These are phyloP conservation scores for Rousettus leschenaultii DNA, from an alignment of 2,113 vertebrate genomes.

Conservation along the genomic window DNA sequence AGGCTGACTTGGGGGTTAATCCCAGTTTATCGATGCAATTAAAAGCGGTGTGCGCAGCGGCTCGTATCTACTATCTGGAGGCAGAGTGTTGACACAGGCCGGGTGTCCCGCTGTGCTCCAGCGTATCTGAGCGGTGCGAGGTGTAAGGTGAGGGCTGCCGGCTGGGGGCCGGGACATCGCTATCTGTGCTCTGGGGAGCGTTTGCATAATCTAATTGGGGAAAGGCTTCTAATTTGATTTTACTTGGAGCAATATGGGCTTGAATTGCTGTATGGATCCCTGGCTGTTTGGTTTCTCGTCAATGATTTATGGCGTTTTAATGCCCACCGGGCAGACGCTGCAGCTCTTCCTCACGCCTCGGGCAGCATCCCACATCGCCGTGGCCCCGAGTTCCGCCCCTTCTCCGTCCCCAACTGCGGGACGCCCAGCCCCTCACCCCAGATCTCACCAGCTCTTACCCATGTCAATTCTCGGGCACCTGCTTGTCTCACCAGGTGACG, in stretches of 20 bases:
- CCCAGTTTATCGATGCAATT: constrained; percentile 75
- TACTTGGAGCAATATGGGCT: constrained; percentile 54
- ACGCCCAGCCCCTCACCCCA: neutral
- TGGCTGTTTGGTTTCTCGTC: constrained; percentile 72
- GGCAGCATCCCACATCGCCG: constrained; percentile 19
- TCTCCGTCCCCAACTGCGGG: neutral
- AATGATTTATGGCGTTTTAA: constrained; percentile 69
- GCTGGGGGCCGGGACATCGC: neutral
- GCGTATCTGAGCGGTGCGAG: constrained; percentile 8
- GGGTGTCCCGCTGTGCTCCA: neutral
- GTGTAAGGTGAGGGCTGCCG: neutral
- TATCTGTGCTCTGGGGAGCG: neutral
- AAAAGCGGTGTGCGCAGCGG: constrained; percentile 55
- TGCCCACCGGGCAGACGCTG: neutral
- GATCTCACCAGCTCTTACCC: neutral
- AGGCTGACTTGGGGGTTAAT: constrained; percentile 72
- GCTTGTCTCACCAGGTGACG: no score
- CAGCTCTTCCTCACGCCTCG: neutral
- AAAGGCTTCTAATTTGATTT: constrained; percentile 69
- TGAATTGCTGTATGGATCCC: constrained; percentile 38
- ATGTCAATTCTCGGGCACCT: neutral
- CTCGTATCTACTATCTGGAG: constrained; percentile 47
- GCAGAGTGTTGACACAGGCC: constrained; percentile 64
- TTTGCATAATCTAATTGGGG: constrained; percentile 58
- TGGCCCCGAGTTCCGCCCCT: neutral